Percentiles rank a stretch among this genome's conserved stretches.
phyloP scores from a whole-genome alignment of 1,140 invertebrate species.

The Zaprionus ghesquierei region DNA sequence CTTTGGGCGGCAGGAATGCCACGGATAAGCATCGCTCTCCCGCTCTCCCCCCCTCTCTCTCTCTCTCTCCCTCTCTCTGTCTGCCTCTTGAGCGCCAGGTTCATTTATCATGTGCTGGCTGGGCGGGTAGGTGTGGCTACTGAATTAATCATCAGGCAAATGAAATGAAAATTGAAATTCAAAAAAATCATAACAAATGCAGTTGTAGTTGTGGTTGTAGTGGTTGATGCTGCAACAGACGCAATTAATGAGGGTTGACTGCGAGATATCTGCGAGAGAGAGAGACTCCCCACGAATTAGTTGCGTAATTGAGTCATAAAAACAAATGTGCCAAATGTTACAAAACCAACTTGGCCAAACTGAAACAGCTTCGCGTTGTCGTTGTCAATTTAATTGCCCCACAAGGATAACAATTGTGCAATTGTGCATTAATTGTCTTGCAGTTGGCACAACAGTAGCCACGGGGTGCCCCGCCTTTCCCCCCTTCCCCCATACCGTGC shows the following conservation, averaged over 20 bases:
- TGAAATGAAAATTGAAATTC: conserved; percentile 66
- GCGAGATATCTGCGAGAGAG: conserved; percentile 9
- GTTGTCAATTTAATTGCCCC: conserved; percentile 23
- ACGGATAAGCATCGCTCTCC: conserved; percentile 63
- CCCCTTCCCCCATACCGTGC: no score
- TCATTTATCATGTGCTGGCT: conserved; percentile 65
- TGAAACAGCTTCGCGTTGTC: conserved; percentile 12
- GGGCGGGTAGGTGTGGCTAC: conserved; percentile 61
- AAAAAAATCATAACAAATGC: conserved; percentile 72
- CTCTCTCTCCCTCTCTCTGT: background rate
- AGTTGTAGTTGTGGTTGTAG: conserved; percentile 3
- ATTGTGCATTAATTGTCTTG: conserved; percentile 74
- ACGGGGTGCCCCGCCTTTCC: conserved; percentile 43
- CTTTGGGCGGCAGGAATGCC: conserved; percentile 79
- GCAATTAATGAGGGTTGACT: conserved; percentile 64
- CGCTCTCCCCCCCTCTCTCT: background rate
- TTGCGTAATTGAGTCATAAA: conserved; percentile 78
- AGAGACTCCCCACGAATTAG: conserved; percentile 78
- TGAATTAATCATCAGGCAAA: conserved; percentile 68
- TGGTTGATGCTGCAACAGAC: conserved; percentile 29
- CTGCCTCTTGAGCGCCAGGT: conserved; percentile 43
- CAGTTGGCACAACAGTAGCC: conserved; percentile 57
- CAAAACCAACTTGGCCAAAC: conserved; percentile 51
- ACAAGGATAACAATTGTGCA: conserved; percentile 64
- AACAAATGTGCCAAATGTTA: conserved; percentile 80